Percentiles rank a stretch among this genome's conserved stretches.
phyloP scores from a whole-genome alignment of 1,140 invertebrate genomes.

The Piezodorus guildinii region DNA sequence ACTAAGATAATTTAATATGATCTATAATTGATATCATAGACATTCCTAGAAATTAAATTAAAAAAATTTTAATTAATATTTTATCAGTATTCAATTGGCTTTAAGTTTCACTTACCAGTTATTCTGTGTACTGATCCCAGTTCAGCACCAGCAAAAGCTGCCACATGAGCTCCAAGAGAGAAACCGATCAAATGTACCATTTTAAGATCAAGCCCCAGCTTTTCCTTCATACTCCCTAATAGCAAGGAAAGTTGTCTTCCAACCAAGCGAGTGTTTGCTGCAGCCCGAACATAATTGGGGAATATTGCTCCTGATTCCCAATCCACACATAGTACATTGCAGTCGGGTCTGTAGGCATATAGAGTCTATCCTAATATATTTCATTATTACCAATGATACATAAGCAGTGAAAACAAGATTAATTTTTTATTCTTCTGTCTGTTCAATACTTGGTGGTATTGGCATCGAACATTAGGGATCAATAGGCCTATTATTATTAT shows the following conservation, averaged over 20 bases:
- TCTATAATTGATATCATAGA: no score
- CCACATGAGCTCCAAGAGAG: conserved; percentile 80
- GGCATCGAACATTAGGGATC: no score
- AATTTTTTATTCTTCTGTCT: no score
- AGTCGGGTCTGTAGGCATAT: conserved; percentile 37
- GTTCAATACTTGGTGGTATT: no score
- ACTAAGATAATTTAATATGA: no score
- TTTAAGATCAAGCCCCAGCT: conserved; percentile 42
- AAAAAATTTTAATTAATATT: no score
- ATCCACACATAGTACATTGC: conserved; percentile 85
- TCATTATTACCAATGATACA: no score
- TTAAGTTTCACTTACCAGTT: conserved; percentile 36
- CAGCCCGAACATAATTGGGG: conserved; percentile 86
- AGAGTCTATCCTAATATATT: no score
- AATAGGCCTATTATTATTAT: no score
- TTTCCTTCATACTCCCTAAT: conserved; percentile 42
- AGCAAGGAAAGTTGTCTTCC: conserved; percentile 79
- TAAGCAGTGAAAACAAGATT: no score
- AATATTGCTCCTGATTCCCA: conserved; percentile 85
- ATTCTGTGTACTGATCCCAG: conserved; percentile 72
- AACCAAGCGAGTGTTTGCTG: conserved; percentile 83
- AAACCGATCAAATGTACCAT: conserved; percentile 84
- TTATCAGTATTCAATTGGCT: no score
- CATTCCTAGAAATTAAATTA: no score
- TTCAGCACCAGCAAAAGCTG: conserved; percentile 82